These are phyloP conservation scores for Eupristina koningsbergeri DNA, from an alignment of 1,140 invertebrate species.

Conservation along the genomic window DNA sequence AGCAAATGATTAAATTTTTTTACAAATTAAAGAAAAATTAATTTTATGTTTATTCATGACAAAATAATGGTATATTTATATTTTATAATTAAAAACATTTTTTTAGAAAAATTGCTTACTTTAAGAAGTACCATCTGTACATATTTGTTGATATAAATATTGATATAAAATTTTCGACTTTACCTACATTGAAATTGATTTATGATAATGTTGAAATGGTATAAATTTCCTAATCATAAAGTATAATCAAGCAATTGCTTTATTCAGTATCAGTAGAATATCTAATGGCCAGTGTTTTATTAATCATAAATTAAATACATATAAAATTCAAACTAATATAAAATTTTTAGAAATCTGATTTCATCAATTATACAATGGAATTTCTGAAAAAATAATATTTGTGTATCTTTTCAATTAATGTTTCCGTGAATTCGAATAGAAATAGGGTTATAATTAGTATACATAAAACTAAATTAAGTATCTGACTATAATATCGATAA, in stretches of 20 bases:
- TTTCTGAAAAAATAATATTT: not conserved
- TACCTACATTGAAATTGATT: not conserved
- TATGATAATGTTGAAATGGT: not conserved
- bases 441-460: not conserved
- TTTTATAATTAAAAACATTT: not conserved
- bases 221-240: not conserved
- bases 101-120: not conserved
- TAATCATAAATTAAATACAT: not conserved
- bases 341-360: not conserved
- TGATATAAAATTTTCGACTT: not conserved
- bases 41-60: no score
- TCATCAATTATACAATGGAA: not conserved
- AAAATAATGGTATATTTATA: not conserved
- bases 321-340: not conserved
- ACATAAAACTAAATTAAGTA: not conserved
- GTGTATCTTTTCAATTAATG: not conserved
- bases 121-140: no score
- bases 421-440: not conserved
- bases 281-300: not conserved
- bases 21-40: no score
- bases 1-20: no score
- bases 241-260: not conserved
- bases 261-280: not conserved
- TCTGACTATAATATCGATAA: no score
- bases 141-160: not conserved